Evolutionary conservation across 2,797 vertebrate genomes (phyloP), one percentile per base, ranked within the genome.

Genomic region (Australoheros facetus): DNA sequence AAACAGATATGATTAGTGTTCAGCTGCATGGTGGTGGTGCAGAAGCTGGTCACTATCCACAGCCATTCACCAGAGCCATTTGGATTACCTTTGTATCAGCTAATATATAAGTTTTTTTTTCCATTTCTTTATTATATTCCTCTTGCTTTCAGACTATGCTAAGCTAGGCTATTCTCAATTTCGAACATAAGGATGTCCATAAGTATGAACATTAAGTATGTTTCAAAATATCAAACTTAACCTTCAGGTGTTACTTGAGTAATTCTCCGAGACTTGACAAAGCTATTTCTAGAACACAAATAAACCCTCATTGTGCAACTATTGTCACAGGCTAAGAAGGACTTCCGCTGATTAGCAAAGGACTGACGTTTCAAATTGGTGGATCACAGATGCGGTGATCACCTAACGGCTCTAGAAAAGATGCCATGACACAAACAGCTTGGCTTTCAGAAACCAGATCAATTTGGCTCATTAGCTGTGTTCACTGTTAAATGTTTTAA

Each of bases 401-500:
- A 28, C 26, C 23, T 69, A 64, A 14, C 55, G 12, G 19, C 75
- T 30, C 8, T 45, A 59, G 37, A 48, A 57, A 51, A 37, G 7
- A 30, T 39, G 30, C 12, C 19, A 14, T 17, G 9, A 77, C 37
- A 57, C 53, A 58, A 74, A 59, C 59, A 70, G 45, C 42, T 64
- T 45, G 32, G 45, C 54, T 77, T 69, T 83, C 37, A 23, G 62
- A 56, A 54, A 23, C 21, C 2, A 56, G 60, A 79, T 83, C 56
- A 39, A 83, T 75, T 75, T 74, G 81, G 64, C 45, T 72, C 51
- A 57, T 69, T 16, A 13, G 74, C 66, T 56, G n/a, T 69, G 72
- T 71, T 70, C 37, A 56, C 78, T 81, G 42, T 75, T 83, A 73
- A 86, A 80, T 62, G 62, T 39, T 83, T 81, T 62, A 86, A 85